Evolutionary conservation across 1,140 invertebrate genomes (phyloP).

Genomic region (Cecropterus lyciades): DNA sequence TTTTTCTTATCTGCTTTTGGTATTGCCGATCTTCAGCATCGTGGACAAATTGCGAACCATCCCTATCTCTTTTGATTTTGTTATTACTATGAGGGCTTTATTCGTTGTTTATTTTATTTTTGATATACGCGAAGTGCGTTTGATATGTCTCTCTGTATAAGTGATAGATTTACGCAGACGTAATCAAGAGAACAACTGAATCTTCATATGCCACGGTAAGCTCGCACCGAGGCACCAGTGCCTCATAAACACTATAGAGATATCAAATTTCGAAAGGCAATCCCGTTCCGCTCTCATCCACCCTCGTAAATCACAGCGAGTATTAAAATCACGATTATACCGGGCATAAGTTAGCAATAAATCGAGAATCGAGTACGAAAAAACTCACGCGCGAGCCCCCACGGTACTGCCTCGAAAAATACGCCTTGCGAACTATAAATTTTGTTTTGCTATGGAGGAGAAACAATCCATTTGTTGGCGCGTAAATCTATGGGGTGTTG

Average conservation of each 20-base stretch:
- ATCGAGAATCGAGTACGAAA: conserved; percentile 67
- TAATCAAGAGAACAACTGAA: neutral
- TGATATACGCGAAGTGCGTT: neutral
- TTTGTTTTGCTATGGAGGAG: conserved; percentile 66
- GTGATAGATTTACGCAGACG: neutral
- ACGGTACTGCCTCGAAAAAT: conserved; percentile 57
- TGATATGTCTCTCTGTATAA: neutral
- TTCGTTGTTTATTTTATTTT: conserved; percentile 10
- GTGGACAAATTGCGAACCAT: conserved; percentile 24
- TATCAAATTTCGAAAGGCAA: conserved; percentile 82
- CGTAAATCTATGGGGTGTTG: conserved; percentile 69
- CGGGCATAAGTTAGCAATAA: conserved; percentile 79
- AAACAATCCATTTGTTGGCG: conserved; percentile 78
- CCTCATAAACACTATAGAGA: conserved; percentile 75
- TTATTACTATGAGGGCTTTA: neutral
- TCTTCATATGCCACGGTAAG: conserved; percentile 15
- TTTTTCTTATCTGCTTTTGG: conserved; percentile 26
- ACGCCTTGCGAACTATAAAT: conserved; percentile 70
- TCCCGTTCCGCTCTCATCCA: conserved; percentile 58
- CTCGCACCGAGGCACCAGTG: conserved; percentile 51
- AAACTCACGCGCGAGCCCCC: conserved; percentile 50
- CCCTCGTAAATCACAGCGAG: conserved; percentile 71
- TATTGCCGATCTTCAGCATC: conserved; percentile 12
- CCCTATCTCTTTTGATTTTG: neutral
- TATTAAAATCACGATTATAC: conserved; percentile 83